Evolutionary conservation across 2,888 invertebrate species (phyloP), one percentile per base, ranked within the genome.

Genomic region (Leptopilina drosophilae): DNA sequence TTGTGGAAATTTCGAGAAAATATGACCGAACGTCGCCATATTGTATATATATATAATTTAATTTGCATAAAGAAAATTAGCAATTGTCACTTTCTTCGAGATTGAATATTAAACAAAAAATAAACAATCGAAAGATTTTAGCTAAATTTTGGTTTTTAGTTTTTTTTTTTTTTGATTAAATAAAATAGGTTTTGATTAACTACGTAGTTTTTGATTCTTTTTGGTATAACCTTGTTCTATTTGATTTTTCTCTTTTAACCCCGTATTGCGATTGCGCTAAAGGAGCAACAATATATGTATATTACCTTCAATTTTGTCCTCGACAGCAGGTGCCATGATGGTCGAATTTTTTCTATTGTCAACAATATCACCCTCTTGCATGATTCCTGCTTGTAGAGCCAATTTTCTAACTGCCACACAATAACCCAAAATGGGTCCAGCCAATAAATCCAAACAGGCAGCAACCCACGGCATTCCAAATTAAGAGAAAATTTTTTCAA

Each of bases 281-380:
- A n/a, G 8, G 11, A n/a, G n/a, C 15, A 49, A 11, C 64, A 76
- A 14, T 56, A 62, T 62, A 75, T 33, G 14, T 8, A 49, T 75
- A 84, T 86, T 85, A 90, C 91, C 91, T 86, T 94, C 93, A 88
- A 93, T 93, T 88, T 93, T 93, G 82, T 93, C 93, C 82, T 94
- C 93, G 88, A 92, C 93, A 77, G 93, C 92, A 73, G 94, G 94
- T 88, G 94, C 93, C 94, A 94, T 94, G 33, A 92, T 92, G 88
- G 92, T 92, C 88, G 87, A 80, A 64, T 77, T 92, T 56, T 73
- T 53, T 12, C n/a, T 26, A 92, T 92, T 92, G 92, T 89, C 92
- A 91, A 89, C 92, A 90, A 87, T 88, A 91, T 69, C 81, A n/a
- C 82, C 79, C 64, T 87, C 86, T 64, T 87, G 89, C 5, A 88